These are phyloP conservation scores for Machimus rusticus DNA, from an alignment of 2,888 invertebrate genomes.

Conservation along the genomic window DNA sequence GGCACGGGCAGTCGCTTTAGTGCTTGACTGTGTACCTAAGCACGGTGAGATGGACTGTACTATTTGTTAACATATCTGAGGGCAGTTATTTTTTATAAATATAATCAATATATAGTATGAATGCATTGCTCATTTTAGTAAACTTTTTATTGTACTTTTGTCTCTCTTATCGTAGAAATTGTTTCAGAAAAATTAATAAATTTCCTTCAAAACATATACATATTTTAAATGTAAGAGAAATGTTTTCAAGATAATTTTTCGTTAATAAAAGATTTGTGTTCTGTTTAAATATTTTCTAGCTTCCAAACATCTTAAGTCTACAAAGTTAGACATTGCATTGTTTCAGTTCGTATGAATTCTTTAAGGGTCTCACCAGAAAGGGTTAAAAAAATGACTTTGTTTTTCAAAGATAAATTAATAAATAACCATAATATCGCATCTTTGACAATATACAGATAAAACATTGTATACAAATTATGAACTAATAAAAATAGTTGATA, in stretches of 20 bases:
- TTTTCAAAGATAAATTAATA: no score
- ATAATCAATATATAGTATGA: not conserved
- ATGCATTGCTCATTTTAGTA: not conserved
- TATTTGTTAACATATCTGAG: conserved; percentile 66
- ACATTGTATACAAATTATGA: no score
- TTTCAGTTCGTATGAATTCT: no score
- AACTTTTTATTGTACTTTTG: not conserved
- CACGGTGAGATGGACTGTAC: conserved; percentile 83
- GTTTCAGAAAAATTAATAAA: not conserved
- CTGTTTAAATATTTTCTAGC: not conserved
- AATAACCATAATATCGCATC: no score
- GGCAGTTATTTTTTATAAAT: not conserved
- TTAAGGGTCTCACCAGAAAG: no score
- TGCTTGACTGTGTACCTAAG: conserved; percentile 77
- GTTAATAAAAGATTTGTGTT: not conserved
- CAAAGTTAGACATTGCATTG: no score
- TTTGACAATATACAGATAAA: no score
- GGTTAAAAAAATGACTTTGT: no score
- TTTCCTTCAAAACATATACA: not conserved
- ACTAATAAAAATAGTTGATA: no score
- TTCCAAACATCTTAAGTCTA: not conserved
- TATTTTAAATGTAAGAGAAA: not conserved
- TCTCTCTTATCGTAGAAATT: not conserved
- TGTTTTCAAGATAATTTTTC: not conserved
- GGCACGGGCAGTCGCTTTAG: conserved; percentile 80